Evolutionary conservation across 2,797 vertebrate species (phyloP), one percentile per base, ranked within the genome.

Genomic region (Notolepis coatsorum): DNA sequence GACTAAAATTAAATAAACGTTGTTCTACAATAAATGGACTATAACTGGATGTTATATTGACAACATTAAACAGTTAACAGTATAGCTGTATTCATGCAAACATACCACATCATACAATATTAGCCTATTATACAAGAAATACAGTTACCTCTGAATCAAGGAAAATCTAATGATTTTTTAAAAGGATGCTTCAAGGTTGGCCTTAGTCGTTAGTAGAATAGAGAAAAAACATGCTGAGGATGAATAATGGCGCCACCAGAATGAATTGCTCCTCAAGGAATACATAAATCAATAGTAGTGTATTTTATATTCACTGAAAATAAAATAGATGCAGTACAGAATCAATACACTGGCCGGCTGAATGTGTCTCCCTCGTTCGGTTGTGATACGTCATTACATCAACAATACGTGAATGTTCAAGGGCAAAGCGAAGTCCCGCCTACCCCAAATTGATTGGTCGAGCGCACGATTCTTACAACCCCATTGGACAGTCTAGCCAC

Each of bases 391-490:
- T 24, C 13, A 77, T 38, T 72, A 80, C 84, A 85, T 58, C 65
- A 77, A 80, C 74, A 82, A 15, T 0, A 4, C 31, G 3, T 9
- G 3, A 1, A 0, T 20, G n/a, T 41, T 79, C 75, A 89, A 89
- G 87, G 86, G 56, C 81, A 86, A 66, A 2, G 8, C 0, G 0
- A 79, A 69, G 21, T 9, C 65, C 58, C 75, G 56, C 86, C 84
- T 50, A 7, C 61, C 31, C 12, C 0, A 0, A 41, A 43, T 15
- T 71, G 46, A 91, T 91, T 91, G 65, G 90, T 63, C 43, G 12
- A 54, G 0, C 2, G 0, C 1, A 0, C 0, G 0, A 3, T 27
- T 27, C 42, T 43, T 49, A 45, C 20, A 31, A 38, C 1, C 7
- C 65, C 1, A 91, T 87, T 91, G 88, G 89, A 13, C 13, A 33